These are phyloP conservation scores for Alcis repandata DNA, from an alignment of 2,888 invertebrate species.

Conservation along the genomic window DNA sequence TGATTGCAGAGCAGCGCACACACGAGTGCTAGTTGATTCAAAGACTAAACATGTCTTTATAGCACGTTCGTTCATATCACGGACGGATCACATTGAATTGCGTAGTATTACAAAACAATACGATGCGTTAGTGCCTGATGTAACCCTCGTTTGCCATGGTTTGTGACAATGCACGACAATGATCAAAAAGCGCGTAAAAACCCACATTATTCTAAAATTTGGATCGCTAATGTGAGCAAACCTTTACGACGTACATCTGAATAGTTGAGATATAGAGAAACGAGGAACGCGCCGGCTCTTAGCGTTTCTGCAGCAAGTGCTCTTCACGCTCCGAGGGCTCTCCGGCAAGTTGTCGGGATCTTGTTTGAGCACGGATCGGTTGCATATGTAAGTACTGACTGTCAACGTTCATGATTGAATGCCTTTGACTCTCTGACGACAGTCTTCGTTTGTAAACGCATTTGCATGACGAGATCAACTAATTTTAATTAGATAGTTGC, in stretches of 20 bases:
- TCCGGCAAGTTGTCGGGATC: constrained; percentile 18
- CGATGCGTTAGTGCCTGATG: neutral
- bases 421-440: neutral
- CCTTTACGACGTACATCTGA: constrained; percentile 6
- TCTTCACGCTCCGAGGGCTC: constrained; percentile 25
- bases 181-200: no score
- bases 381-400: constrained; percentile 17
- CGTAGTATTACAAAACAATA: neutral
- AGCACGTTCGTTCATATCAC: neutral
- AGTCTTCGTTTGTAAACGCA: neutral
- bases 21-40: constrained; percentile 9
- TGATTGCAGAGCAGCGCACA: constrained; percentile 19
- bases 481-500: no score
- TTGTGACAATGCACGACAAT: no score
- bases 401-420: constrained; percentile 3
- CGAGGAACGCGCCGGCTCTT: constrained; percentile 10
- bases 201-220: neutral
- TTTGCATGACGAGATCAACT: no score
- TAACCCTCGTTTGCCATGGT: neutral
- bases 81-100: neutral
- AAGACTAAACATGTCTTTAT: constrained; percentile 16
- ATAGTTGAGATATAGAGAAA: constrained; percentile 11
- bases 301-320: constrained; percentile 20
- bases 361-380: constrained; percentile 15
- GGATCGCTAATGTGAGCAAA: neutral